Evolutionary conservation across 1,140 invertebrate species (phyloP).

Genomic region (Zophobas atratus): DNA sequence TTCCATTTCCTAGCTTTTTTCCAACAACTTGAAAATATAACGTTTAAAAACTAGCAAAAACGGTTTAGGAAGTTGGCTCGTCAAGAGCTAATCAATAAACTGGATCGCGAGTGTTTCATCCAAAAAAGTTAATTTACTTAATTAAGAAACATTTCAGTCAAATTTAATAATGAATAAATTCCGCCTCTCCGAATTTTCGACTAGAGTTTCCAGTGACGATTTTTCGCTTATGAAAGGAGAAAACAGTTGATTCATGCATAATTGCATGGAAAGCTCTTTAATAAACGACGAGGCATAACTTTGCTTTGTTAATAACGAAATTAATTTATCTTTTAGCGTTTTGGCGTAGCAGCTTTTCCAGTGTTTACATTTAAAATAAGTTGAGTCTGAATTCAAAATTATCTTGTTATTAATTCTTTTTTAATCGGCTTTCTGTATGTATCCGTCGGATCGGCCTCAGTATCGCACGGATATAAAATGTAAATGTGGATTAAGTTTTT

Average conservation of each 20-base stretch:
- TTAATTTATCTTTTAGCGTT: constrained; percentile 40
- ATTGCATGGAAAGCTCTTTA: constrained; percentile 33
- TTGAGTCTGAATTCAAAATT: constrained; percentile 26
- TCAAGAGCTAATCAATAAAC: constrained; percentile 9
- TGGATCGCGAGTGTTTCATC: background rate
- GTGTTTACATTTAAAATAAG: constrained; percentile 28
- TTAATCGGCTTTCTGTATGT: constrained; percentile 1
- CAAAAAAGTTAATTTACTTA: constrained; percentile 22
- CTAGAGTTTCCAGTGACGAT: background rate
- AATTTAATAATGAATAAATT: constrained; percentile 4
- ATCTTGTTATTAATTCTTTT: constrained; percentile 11
- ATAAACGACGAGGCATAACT: constrained; percentile 7
- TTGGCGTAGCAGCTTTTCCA: constrained; percentile 17
- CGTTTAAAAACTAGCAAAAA: too few relatives aligned
- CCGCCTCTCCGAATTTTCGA: background rate
- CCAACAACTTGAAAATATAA: too few relatives aligned
- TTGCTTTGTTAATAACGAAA: constrained; percentile 36
- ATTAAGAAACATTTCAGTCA: constrained; percentile 15
- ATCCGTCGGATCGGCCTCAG: background rate
- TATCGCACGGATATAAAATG: background rate
- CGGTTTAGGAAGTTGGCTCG: too few relatives aligned
- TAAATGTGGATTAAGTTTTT: background rate
- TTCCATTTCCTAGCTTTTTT: too few relatives aligned
- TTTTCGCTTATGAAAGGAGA: background rate
- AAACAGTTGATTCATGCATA: constrained; percentile 11